Base-by-base conservation (phyloP, 2,797 vertebrate genomes). In the Pangasius sanitwongsei region DNA sequence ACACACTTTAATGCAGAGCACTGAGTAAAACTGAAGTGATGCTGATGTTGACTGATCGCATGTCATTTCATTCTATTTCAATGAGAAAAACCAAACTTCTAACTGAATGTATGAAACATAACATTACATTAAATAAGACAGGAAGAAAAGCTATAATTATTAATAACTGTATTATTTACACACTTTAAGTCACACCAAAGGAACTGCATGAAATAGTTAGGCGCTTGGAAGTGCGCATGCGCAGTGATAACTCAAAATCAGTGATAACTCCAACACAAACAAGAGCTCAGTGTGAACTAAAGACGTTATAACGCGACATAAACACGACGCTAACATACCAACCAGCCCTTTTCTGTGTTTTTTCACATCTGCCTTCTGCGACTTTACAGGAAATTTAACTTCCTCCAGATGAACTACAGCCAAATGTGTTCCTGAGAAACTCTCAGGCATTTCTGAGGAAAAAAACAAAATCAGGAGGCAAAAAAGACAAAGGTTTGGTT, bases 341-440 rank as follows among this genome's bases (percentile, higher is more conserved):
- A 18, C 16, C 67, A 2, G 53, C 34, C 7, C 4, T 5, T 63
- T 2, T 23, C 25, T 16, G 13, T 0, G 70, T 75, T 9, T 4
- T 61, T 12, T 13, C 9, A 0, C 7, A 4, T 61, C 7, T 25
- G n/a, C 1, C 61, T 31, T 23, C 8, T 12, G 48, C 28, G n/a
- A 25, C 23, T n/a, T 20, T 20, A 6, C 9, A 4, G 20, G 37
- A 34, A 31, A 31, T 44, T n/a, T 12, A 7, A 0, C 55, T 31
- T 15, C 7, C 23, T 67, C 31, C 41, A 28, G 20, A n/a, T 69
- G 28, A 85, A 85, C 59, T 18, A 20, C 48, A 69, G 74, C 37
- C 65, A n/a, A 59, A 70, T 37, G 50, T 48, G 74, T 86, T 80
- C 23, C 5, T 63, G 59, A 59, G 87, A 31, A 28, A 85, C 57